Evolutionary conservation across 2,888 invertebrate genomes (phyloP).

Genomic region (Metellina segmentata): DNA sequence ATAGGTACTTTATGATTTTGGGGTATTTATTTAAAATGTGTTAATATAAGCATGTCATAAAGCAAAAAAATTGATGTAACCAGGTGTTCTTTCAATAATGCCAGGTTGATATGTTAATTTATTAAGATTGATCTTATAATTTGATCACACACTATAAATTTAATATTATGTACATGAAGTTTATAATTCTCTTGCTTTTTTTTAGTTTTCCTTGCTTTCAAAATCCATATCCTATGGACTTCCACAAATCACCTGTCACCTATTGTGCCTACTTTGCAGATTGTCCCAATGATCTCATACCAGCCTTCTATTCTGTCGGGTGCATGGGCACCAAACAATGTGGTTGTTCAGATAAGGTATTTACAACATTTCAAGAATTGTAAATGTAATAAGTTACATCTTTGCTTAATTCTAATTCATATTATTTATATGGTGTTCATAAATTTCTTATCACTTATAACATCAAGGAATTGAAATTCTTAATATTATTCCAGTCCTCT

Average conservation of each 20-base stretch:
- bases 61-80: too few relatives aligned
- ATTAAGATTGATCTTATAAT: too few relatives aligned
- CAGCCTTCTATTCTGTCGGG: conserved; percentile 98
- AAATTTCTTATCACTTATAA: neutral
- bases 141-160: neutral
- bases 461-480: too few relatives aligned
- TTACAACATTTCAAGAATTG: neutral
- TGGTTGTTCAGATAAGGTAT: conserved; percentile 89
- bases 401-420: too few relatives aligned
- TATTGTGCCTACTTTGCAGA: conserved; percentile 98
- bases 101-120: neutral
- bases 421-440: too few relatives aligned
- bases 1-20: too few relatives aligned
- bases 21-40: too few relatives aligned
- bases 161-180: neutral
- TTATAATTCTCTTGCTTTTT: neutral
- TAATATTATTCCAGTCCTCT: too few relatives aligned
- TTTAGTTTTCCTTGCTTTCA: conserved; percentile 96
- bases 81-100: neutral
- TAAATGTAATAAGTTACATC: neutral
- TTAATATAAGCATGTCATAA: too few relatives aligned
- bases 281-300: conserved; percentile 98
- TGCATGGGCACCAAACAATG: conserved; percentile 84
- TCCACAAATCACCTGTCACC: conserved; percentile 99
- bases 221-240: conserved; percentile 99